Evolutionary conservation across 2,797 vertebrate species (phyloP).

Genomic region (Hylomyscus alleni): DNA sequence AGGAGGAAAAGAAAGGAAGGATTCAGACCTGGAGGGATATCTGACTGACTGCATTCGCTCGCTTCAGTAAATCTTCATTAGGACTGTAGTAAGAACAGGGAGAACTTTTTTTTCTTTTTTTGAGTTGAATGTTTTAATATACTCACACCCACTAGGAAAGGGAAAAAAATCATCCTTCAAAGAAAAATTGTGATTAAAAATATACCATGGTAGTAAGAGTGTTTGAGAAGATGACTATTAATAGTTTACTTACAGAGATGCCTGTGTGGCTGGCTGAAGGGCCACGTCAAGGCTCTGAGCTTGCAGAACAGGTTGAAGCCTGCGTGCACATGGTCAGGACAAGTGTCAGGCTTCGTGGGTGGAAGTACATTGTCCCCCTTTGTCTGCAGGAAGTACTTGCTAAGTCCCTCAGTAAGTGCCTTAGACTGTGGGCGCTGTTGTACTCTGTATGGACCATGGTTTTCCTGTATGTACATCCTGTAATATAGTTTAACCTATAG

Average conservation of each 20-base stretch:
- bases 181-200: constrained; percentile 72
- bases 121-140: constrained; percentile 68
- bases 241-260: constrained; percentile 39
- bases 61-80: constrained; percentile 61
- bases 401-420: background rate
- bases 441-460: background rate
- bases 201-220: constrained; percentile 46
- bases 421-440: background rate
- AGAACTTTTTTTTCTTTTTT: background rate
- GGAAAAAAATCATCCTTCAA: constrained; percentile 10
- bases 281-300: constrained; percentile 1
- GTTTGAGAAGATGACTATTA: constrained; percentile 25
- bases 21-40: constrained; percentile 51
- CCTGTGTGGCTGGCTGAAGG: background rate
- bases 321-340: background rate
- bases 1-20: constrained; percentile 32
- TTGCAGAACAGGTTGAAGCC: background rate
- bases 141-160: constrained; percentile 66
- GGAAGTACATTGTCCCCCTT: background rate
- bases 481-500: background rate
- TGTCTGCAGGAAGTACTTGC: background rate
- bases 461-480: background rate
- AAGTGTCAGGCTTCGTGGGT: background rate
- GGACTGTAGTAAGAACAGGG: constrained; percentile 58
- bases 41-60: constrained; percentile 60